phyloP scores from a whole-genome alignment of 2,797 vertebrate species.

The Pseudochirops cupreus region DNA sequence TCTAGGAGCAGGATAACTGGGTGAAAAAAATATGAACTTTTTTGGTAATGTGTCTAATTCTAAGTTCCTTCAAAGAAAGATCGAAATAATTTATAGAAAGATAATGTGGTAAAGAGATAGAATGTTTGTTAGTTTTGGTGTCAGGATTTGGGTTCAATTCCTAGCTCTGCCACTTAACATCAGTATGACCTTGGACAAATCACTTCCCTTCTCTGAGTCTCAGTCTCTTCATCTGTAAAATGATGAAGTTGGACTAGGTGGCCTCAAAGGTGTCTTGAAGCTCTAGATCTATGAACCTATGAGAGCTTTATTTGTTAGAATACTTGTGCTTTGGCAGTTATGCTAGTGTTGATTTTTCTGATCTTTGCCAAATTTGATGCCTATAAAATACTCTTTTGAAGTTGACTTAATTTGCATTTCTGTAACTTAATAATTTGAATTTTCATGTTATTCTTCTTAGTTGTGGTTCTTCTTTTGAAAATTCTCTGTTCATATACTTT shows the following conservation, averaged over 20 bases:
- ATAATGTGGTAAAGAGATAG: too few species aligned
- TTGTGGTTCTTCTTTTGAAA: neutral
- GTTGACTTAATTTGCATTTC: neutral
- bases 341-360: neutral
- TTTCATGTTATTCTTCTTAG: neutral
- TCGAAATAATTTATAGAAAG: too few species aligned
- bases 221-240: neutral
- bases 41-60: too few species aligned
- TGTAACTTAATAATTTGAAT: neutral
- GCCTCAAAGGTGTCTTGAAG: neutral
- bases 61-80: too few species aligned
- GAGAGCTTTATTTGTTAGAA: neutral
- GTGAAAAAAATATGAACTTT: neutral
- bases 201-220: neutral
- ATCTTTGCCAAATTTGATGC: neutral
- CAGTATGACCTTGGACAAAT: too few species aligned
- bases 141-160: too few species aligned
- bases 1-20: conserved; percentile 3
- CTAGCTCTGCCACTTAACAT: too few species aligned
- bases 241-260: neutral
- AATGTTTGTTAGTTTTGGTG: too few species aligned
- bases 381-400: neutral
- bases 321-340: neutral
- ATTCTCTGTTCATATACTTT: neutral
- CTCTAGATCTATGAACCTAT: neutral